Evolutionary conservation across 1,140 invertebrate genomes (phyloP), one percentile per base, ranked within the genome.

Genomic region (Zaprionus ghesquierei): DNA sequence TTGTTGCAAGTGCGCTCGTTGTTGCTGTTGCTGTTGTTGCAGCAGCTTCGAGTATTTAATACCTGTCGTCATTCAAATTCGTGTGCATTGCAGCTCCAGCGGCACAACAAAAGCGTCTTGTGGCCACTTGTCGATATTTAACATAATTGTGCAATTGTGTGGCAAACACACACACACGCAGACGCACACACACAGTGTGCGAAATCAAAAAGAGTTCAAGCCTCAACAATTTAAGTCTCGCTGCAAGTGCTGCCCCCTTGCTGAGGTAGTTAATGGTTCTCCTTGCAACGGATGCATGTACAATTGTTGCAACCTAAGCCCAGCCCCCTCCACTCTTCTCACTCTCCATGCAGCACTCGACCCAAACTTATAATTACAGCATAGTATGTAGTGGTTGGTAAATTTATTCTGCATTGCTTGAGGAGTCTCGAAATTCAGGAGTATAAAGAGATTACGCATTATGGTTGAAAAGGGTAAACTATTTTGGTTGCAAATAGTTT

Each of bases 171-270:
- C 22, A 9, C 49, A 50, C 25, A 25, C 31, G 6, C 27, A 35
- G n/a, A n/a, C n/a, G n/a, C 55, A 50, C 55, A 53, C 54, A 18
- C 5, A 18, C 53, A 20, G 41, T 56, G 44, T 56, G 53, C 50
- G 29, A 81, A 87, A 87, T 87, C 84, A 87, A 86, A 87, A 87
- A 89, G 82, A 87, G 82, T 87, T 87, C 82, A 87, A 87, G 82
- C 71, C 76, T 79, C 77, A 63, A 60, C 82, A 63, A 63, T 81
- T 86, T 86, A 86, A 75, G 70, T 78, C 66, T 66, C 59, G 44
- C 51, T 15, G 10, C 68, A 68, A 86, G 82, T 77, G 60, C 70
- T 33, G 49, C 60, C 60, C 20, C 18, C 62, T n/a, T n/a, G 49
- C 70, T 84, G 58, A 65, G 80, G 75, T 66, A 82, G 75, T 84